phyloP scores from a whole-genome alignment of 2,888 invertebrate genomes.

The Nasonia oneida region DNA sequence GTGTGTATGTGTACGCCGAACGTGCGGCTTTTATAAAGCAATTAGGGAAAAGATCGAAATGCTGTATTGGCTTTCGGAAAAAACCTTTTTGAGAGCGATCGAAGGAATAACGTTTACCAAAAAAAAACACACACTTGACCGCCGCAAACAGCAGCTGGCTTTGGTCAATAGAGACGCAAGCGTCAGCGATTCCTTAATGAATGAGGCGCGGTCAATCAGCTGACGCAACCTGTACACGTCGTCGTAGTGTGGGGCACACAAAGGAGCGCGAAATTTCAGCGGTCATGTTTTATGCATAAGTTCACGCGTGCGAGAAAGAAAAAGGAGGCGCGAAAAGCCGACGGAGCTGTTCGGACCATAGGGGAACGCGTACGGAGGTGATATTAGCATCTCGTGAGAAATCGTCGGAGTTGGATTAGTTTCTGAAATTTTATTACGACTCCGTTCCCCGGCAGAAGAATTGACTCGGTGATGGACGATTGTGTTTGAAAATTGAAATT shows the following conservation, averaged over 20 bases:
- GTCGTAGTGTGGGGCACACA: background rate
- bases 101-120: background rate
- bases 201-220: background rate
- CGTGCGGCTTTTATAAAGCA: background rate
- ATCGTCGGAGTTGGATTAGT: background rate
- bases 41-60: background rate
- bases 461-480: no score
- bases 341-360: background rate
- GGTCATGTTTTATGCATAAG: slow-evolving; percentile 1
- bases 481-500: no score
- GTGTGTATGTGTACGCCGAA: background rate
- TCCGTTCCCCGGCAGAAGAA: background rate
- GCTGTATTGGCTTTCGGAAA: no score
- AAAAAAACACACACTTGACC: background rate
- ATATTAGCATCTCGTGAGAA: slow-evolving; percentile 6
- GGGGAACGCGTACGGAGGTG: background rate
- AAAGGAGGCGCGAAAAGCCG: background rate
- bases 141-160: background rate
- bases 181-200: slow-evolving; percentile 15
- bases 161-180: background rate
- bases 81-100: background rate
- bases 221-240: background rate
- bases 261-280: background rate
- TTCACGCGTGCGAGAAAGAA: background rate
- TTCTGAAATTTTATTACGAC: background rate